phyloP scores from a whole-genome alignment of 2,888 invertebrate genomes.

The Fragum whitleyi region DNA sequence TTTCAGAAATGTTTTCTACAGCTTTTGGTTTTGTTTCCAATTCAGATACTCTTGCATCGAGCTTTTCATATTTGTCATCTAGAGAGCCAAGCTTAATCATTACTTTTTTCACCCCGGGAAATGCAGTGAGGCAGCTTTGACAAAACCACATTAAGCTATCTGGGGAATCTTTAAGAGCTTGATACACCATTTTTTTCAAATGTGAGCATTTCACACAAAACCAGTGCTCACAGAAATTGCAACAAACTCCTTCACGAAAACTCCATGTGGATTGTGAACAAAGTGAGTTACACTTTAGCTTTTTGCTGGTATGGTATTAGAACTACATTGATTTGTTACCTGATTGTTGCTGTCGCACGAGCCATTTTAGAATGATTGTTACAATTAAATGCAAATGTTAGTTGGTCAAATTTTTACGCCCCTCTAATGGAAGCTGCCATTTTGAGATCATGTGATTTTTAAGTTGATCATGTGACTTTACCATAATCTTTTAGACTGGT shows the following conservation, averaged over 20 bases:
- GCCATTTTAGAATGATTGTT: not conserved
- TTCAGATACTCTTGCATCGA: not conserved
- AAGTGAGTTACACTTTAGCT: too few relatives aligned
- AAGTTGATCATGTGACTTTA: too few relatives aligned
- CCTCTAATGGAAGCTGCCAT: not conserved
- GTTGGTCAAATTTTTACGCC: not conserved
- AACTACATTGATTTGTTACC: not conserved
- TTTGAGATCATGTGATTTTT: not conserved
- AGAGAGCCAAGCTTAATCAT: not conserved
- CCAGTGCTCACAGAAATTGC: not conserved
- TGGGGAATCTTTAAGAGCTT: not conserved
- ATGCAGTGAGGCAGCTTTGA: not conserved
- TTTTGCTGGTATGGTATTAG: too few relatives aligned
- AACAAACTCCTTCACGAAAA: not conserved
- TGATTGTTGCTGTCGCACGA: not conserved
- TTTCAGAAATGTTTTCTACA: not conserved
- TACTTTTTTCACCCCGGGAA: not conserved
- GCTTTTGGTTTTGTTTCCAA: not conserved
- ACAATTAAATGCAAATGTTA: not conserved
- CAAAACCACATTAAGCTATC: slow-evolving; percentile 11
- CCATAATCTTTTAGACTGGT: too few relatives aligned
- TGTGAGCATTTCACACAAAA: not conserved
- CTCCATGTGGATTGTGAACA: too few relatives aligned
- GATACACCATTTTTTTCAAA: not conserved
- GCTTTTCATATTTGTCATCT: not conserved